Conservation (phyloP, 2,113 vertebrate genomes). For the Emydura subglobosa region DNA sequence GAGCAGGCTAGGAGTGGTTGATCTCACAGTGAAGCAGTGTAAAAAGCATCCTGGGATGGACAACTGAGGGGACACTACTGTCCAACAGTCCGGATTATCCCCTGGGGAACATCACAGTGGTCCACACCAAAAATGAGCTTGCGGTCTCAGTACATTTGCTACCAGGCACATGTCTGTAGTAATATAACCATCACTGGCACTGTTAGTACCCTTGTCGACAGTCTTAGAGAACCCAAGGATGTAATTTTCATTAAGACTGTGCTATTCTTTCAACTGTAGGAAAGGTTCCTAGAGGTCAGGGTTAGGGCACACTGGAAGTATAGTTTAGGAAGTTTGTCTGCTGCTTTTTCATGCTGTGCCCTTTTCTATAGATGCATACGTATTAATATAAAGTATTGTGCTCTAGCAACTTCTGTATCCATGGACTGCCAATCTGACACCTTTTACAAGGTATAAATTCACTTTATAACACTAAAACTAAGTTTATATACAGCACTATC, state of each 20-base stretch:
- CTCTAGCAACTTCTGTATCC: background rate
- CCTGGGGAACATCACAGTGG: too few species aligned
- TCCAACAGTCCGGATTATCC: too few species aligned
- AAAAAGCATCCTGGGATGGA: too few species aligned
- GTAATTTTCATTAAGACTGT: background rate
- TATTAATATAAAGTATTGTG: background rate
- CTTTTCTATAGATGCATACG: background rate
- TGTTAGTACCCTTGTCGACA: background rate
- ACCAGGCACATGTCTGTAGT: background rate
- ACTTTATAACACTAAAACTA: background rate
- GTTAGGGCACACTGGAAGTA: fast-evolving
- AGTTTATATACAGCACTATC: background rate
- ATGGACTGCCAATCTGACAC: background rate
- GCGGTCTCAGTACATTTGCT: background rate
- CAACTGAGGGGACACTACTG: too few species aligned
- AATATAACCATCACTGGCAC: background rate
- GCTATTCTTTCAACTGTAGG: background rate
- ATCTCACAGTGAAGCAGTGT: too few species aligned
- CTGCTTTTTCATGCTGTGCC: background rate
- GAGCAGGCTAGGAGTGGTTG: too few species aligned
- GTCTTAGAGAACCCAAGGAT: background rate
- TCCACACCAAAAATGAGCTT: background rate
- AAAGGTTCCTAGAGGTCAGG: background rate
- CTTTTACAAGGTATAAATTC: background rate
- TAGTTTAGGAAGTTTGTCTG: background rate